These are phyloP conservation scores for Pterois miles DNA, from an alignment of 2,797 vertebrate genomes.

Conservation along the genomic window DNA sequence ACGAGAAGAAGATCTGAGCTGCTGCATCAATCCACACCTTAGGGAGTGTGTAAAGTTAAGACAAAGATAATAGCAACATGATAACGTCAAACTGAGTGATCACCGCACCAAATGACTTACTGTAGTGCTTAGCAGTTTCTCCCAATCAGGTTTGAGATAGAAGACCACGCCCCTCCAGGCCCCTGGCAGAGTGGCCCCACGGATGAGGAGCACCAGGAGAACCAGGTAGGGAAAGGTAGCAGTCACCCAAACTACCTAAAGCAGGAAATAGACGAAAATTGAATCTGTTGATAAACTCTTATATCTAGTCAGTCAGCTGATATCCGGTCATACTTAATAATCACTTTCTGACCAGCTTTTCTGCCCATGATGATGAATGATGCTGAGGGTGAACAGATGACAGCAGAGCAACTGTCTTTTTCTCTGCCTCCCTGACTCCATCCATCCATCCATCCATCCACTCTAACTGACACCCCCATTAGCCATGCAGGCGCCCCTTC, in stretches of 20 bases:
- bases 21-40: conserved; percentile 99
- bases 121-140: conserved; percentile 91
- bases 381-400: conserved; percentile 24
- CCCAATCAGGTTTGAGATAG: conserved; percentile 95
- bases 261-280: not conserved
- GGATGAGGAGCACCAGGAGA: conserved; percentile 90
- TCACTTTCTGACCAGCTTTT: conserved; percentile 17
- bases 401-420: not conserved
- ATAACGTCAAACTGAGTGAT: no score
- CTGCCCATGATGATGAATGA: conserved; percentile 28
- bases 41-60: no score
- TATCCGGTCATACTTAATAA: not conserved
- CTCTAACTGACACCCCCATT: conserved; percentile 51
- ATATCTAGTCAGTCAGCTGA: not conserved
- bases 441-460: conserved; percentile 40
- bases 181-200: conserved; percentile 95
- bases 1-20: conserved; percentile 98
- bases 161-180: conserved; percentile 97
- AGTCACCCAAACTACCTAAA: conserved; percentile 98
- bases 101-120: conserved; percentile 81
- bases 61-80: no score
- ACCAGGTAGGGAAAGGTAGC: conserved; percentile 97
- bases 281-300: not conserved
- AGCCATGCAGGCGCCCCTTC: conserved; percentile 58
- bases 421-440: conserved; percentile 12